Base-by-base conservation (phyloP, 2,113 vertebrate species). In the Vulpes lagopus region DNA sequence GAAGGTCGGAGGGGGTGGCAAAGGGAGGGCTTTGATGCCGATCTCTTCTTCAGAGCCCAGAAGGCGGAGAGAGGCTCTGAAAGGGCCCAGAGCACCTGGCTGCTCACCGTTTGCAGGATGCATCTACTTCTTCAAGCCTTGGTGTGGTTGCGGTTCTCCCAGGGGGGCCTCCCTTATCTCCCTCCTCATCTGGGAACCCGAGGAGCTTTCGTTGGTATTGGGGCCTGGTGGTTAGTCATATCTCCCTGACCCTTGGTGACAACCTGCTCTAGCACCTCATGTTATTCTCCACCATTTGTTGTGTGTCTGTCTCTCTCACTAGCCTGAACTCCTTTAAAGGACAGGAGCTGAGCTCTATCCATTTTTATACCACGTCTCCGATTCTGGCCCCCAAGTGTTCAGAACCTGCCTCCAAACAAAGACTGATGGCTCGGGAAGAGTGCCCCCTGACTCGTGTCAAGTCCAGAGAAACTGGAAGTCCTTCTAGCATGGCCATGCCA, bases 181-280 rank as follows among this genome's bases (percentile, higher is more conserved):
- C 20, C 19, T 62, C 22, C 20, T 15, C 17, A 43, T n/a, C 43
- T 17, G 11, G 43, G 25, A 79, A 15, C 19, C 0, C 0, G 32
- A 6, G 49, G 55, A 25, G 8, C 25, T 86, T 27, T 64, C 23
- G 1, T 19, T 51, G 57, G 25, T 30, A 2, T 1, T 5, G 12
- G 35, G n/a, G 11, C n/a, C 83, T 53, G 79, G 64, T 27, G 64
- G 60, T 38, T 30, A 94, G 65, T 64, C 23, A 95, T 60, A 9
- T 1, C 23, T 69, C 76, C 30, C 19, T 23, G 49, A 73, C 1
- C 35, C 43, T 91, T 20, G 60, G 55, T 3, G 27, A 65, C 32
- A 3, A 3, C 16, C 8, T 19, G 20, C 27, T 55, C 8, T 15
- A 69, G 60, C 3, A 22, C 19, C 2, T 0, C 0, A 0, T 43